phyloP scores from a whole-genome alignment of 2,797 vertebrate species.

The Myotis planiceps region DNA sequence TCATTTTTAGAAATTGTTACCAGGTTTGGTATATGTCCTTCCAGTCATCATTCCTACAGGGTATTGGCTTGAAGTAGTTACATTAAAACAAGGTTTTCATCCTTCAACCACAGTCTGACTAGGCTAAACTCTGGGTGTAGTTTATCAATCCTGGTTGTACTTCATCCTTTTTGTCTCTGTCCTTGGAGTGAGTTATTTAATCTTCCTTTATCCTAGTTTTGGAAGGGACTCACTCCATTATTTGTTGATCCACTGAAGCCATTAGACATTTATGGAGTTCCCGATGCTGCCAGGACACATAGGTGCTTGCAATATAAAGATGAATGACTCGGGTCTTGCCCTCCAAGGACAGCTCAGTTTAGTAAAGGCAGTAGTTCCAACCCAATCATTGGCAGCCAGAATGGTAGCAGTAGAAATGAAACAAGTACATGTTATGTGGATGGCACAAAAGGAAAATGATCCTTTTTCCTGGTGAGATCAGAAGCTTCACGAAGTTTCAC shows the following conservation, averaged over 20 bases:
- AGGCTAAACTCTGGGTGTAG: neutral
- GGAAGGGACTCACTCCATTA: neutral
- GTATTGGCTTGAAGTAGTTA: neutral
- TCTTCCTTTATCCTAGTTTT: neutral
- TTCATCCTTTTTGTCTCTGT: neutral
- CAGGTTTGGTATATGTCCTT: neutral
- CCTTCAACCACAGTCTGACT: neutral
- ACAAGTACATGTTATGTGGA: neutral
- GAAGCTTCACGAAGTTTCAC: neutral
- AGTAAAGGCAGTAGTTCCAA: neutral
- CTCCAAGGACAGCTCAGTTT: neutral
- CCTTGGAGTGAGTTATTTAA: neutral
- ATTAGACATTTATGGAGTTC: neutral
- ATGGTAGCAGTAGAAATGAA: neutral
- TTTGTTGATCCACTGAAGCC: neutral
- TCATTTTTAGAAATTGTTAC: neutral
- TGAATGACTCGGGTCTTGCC: neutral
- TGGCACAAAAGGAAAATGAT: neutral
- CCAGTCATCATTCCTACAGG: neutral
- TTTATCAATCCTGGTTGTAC: neutral
- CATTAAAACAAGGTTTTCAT: neutral
- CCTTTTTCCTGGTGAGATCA: neutral
- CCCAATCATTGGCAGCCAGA: neutral
- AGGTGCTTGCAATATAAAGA: neutral
- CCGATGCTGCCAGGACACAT: neutral